Percentiles rank a stretch among this genome's conserved stretches.
Conservation (phyloP, 2,888 invertebrate genomes). For the Uropetala carovei region DNA sequence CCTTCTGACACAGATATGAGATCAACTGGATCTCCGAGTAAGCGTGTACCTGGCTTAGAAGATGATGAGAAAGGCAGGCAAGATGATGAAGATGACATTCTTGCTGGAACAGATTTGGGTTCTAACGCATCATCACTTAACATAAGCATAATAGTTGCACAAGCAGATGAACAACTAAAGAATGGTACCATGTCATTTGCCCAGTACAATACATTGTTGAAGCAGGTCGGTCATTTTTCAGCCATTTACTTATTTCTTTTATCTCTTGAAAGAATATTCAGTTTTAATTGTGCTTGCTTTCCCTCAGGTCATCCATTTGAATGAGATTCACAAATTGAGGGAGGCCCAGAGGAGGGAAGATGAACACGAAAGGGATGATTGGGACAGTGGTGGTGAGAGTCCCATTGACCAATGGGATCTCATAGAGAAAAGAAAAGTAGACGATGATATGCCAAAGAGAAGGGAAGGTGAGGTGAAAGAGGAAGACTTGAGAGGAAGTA, state of each 20-base stretch:
- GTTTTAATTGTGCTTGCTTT: neutral
- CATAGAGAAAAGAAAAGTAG: slow-evolving; percentile 77
- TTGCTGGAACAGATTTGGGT: slow-evolving; percentile 41
- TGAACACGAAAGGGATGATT: slow-evolving; percentile 71
- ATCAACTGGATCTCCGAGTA: slow-evolving; percentile 33
- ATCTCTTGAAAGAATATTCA: neutral
- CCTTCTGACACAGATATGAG: slow-evolving; percentile 54
- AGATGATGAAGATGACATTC: slow-evolving; percentile 74
- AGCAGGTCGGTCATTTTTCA: slow-evolving; percentile 75
- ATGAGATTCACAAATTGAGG: slow-evolving; percentile 85
- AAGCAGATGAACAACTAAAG: slow-evolving; percentile 88
- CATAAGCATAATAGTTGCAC: slow-evolving; percentile 86
- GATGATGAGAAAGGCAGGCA: slow-evolving; percentile 42
- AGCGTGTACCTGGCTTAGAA: slow-evolving; percentile 44
- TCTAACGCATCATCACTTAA: slow-evolving; percentile 72
- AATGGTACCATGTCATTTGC: slow-evolving; percentile 85
- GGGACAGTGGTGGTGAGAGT: slow-evolving; percentile 70
- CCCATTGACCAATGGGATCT: slow-evolving; percentile 72
- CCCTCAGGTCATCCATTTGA: slow-evolving; percentile 82
- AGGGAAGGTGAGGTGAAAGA: slow-evolving; percentile 53
- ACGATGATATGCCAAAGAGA: slow-evolving; percentile 69
- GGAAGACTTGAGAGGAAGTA: neutral
- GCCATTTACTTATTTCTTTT: neutral
- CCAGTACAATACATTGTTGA: slow-evolving; percentile 86
- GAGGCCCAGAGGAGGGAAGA: slow-evolving; percentile 81